Evolutionary conservation across 2,113 vertebrate genomes (phyloP).

Genomic region (Charina bottae): DNA sequence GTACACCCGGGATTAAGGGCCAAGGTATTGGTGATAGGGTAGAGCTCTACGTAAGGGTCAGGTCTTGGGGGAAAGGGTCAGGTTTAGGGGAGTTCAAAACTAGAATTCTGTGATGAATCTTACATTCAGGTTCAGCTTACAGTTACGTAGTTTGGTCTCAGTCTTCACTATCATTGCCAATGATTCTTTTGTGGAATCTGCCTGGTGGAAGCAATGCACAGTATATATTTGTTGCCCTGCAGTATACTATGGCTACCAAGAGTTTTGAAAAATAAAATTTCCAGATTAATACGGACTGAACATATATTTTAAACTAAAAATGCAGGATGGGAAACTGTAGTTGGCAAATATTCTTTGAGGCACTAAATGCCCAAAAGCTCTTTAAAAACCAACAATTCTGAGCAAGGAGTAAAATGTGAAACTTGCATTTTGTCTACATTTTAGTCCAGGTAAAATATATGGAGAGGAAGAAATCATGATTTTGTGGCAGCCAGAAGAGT

Average conservation of each 20-base stretch:
- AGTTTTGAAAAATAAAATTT: no score
- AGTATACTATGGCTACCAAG: no score
- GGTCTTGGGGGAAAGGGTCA: no score
- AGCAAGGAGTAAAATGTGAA: not conserved
- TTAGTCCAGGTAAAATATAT: not conserved
- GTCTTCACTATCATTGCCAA: not conserved
- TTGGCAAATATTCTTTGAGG: not conserved
- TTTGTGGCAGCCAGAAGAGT: not conserved
- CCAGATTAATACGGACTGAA: no score
- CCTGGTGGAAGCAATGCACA: no score
- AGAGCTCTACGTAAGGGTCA: not conserved
- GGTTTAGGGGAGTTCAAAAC: no score
- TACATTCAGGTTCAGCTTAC: not conserved
- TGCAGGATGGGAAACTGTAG: not conserved
- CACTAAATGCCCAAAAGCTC: not conserved
- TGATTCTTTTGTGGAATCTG: no score
- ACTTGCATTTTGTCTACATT: not conserved
- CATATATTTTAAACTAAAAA: not conserved
- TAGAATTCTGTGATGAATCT: not conserved
- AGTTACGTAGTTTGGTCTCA: not conserved
- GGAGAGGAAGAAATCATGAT: not conserved
- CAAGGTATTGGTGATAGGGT: not conserved
- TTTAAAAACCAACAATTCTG: not conserved
- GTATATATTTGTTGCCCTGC: no score
- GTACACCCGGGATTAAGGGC: not conserved